Evolutionary conservation across 2,797 vertebrate species (phyloP).

Genomic region (Malacoraja senta): DNA sequence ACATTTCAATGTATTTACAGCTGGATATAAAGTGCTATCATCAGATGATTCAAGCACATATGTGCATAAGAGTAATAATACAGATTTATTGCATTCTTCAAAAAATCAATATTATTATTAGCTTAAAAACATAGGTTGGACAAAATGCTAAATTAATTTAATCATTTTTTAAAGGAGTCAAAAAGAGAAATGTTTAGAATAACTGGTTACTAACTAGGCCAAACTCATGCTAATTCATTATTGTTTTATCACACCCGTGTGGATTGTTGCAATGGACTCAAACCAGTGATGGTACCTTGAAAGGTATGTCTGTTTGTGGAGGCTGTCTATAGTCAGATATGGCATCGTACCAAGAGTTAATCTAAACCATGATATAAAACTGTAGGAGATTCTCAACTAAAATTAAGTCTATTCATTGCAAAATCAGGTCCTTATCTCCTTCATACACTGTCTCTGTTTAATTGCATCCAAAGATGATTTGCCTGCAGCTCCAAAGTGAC

Average conservation of each 20-base stretch:
- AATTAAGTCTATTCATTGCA: not conserved
- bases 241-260: not conserved
- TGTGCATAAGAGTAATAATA: not conserved
- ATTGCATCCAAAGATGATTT: not conserved
- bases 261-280: not conserved
- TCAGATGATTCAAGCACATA: not conserved
- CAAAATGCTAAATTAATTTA: not conserved
- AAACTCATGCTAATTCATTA: not conserved
- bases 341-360: not conserved
- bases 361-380: not conserved
- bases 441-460: not conserved
- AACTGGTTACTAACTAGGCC: not conserved
- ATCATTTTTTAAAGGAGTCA: not conserved
- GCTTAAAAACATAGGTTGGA: not conserved
- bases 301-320: not conserved
- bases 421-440: not conserved
- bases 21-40: not conserved
- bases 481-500: not conserved
- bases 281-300: not conserved
- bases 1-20: not conserved
- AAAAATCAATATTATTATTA: not conserved
- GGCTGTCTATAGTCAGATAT: not conserved
- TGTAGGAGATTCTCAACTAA: not conserved
- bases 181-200: not conserved
- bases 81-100: not conserved